A percentile compares a stretch with the other conserved stretches of the same genome.
phyloP scores from a whole-genome alignment of 2,797 vertebrate genomes.

The Phataginus tetradactyla region DNA sequence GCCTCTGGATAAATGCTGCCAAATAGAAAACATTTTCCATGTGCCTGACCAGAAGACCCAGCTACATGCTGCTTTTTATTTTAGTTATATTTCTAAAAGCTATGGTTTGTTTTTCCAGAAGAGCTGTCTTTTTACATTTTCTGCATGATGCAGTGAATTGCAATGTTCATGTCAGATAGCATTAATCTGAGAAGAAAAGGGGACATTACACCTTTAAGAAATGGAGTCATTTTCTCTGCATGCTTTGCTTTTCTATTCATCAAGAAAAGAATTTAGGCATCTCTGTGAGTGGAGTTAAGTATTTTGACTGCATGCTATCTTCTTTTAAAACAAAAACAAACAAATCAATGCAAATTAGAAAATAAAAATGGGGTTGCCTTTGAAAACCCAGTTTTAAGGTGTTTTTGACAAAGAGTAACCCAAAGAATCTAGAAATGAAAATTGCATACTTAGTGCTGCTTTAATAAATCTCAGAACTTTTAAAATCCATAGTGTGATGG shows the following conservation, averaged over 20 bases:
- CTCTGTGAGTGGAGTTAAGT: not conserved
- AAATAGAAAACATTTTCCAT: slow-evolving; percentile 47
- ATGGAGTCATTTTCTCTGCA: slow-evolving; percentile 57
- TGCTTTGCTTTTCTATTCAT: slow-evolving; percentile 32
- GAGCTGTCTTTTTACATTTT: slow-evolving; percentile 80
- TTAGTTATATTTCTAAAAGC: slow-evolving; percentile 64
- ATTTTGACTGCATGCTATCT: not conserved
- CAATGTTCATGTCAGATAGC: slow-evolving; percentile 75
- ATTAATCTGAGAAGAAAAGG: slow-evolving; percentile 71
- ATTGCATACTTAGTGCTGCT: not conserved
- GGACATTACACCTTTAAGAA: slow-evolving; percentile 73
- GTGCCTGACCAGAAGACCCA: not conserved
- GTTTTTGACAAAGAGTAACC: not conserved
- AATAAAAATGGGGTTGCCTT: not conserved
- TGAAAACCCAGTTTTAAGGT: not conserved
- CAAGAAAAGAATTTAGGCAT: not conserved
- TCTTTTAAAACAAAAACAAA: not conserved
- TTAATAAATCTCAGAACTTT: not conserved
- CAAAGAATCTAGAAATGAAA: slow-evolving; percentile 22
- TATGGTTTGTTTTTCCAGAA: slow-evolving; percentile 74
- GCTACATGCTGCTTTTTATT: slow-evolving; percentile 46
- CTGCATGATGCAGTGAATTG: slow-evolving; percentile 77
- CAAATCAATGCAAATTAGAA: not conserved
- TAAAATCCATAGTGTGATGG: not conserved
- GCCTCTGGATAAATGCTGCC: slow-evolving; percentile 33